Evolutionary conservation across 2,888 invertebrate species (phyloP), one percentile per base, ranked within the genome.

Genomic region (Junonia oenone): DNA sequence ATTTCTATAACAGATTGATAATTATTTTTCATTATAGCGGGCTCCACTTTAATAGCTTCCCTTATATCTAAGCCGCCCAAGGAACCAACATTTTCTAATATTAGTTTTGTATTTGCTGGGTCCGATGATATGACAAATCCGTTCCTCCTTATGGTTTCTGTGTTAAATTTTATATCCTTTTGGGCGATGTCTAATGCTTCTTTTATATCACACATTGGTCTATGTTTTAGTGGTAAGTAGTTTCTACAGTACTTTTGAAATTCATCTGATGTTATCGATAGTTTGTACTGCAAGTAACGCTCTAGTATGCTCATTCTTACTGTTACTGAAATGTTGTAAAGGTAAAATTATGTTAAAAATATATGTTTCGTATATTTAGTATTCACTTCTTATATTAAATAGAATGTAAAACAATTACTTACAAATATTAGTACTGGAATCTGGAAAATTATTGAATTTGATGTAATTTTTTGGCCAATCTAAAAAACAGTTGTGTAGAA

Each of bases 11-110:
- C 70, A 14, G 92, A 77, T 57, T 90, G 88, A 56, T 91, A 91
- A 47, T 91, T 84, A 50, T 92, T 91, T 80, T 92, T 93, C 47
- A 94, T 75, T 62, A 95, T 90, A 62, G 92, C 93, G 9, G 95
- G 95, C 66, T 92, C 90, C 15, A 72, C 73, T 66, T 74, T 82
- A 31, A 93, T 85, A 29, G 91, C 90, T 11, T 90, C 84, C 54
- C 81, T 79, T 45, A 94, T 90, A 63, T 93, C 89, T 1, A 91
- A 67, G 0, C 92, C 93, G 49, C 90, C 91, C 31, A 94, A 73
- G 0, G 76, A 78, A 1, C 81, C 75, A 40, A 94, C 90, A 69
- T 91, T 88, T 5, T 81, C 74, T 2, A 94, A 66, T 35, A 94
- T 91, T 11, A 90, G 78, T 55, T 81, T 82, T 0, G 93, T 84